Conservation (phyloP, 2,113 vertebrate genomes). For the Alouatta palliata region DNA sequence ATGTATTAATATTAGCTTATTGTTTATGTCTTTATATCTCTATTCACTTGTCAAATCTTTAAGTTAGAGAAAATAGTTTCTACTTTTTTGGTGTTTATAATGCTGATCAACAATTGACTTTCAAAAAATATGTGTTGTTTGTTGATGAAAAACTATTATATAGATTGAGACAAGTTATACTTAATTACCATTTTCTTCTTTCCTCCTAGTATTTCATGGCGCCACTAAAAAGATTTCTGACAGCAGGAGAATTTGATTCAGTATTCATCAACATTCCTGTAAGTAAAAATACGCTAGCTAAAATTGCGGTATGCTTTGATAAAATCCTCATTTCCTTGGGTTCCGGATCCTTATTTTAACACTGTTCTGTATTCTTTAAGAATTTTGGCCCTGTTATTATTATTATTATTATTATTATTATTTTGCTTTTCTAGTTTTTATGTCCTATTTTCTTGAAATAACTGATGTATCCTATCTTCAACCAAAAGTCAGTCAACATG, state of each 20-base stretch:
- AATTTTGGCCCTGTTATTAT: not conserved
- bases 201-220: slow-evolving; percentile 94
- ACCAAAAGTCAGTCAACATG: not conserved
- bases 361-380: not conserved
- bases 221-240: slow-evolving; percentile 92
- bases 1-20: not conserved
- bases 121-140: not conserved
- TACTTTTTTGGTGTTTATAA: not conserved
- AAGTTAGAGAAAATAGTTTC: not conserved
- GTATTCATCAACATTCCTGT: slow-evolving; percentile 98
- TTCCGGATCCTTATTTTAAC: not conserved
- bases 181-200: slow-evolving; percentile 43
- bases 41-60: not conserved
- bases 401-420: not conserved
- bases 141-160: not conserved
- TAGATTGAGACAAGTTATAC: not conserved
- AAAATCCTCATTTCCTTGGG: not conserved
- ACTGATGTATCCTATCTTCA: not conserved
- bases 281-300: slow-evolving; percentile 77
- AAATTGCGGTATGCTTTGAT: not conserved
- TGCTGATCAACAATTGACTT: not conserved
- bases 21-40: not conserved
- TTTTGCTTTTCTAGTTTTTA: not conserved
- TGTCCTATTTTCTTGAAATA: slow-evolving; percentile 16
- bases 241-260: slow-evolving; percentile 89